Evolutionary conservation across 2,113 vertebrate species (phyloP).

Genomic region (Dipodomys spectabilis): DNA sequence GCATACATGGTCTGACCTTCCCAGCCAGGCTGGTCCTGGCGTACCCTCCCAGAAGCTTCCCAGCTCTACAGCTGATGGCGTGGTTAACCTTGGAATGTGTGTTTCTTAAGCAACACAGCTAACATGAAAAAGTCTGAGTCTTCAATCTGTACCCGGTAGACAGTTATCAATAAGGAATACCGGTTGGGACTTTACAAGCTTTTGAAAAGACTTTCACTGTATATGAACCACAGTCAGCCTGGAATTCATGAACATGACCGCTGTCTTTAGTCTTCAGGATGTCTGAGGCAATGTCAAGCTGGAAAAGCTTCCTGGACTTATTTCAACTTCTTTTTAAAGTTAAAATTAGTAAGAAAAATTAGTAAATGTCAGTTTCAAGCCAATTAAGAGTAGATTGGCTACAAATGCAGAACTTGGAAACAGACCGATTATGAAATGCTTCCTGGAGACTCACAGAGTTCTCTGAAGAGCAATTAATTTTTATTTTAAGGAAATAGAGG

Average conservation of each 20-base stretch:
- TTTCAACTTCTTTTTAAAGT: not conserved
- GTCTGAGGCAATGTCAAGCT: not conserved
- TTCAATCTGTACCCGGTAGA: not conserved
- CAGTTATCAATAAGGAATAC: not conserved
- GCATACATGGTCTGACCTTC: too few species aligned
- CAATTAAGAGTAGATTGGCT: conserved; percentile 80
- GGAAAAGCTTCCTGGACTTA: not conserved
- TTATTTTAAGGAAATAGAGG: conserved; percentile 67
- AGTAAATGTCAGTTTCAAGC: conserved; percentile 61
- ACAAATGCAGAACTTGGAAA: conserved; percentile 79
- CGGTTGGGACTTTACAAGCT: not conserved
- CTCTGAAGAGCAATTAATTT: conserved; percentile 82
- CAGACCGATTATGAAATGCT: conserved; percentile 74
- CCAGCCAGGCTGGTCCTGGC: too few species aligned
- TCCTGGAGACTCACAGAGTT: conserved; percentile 81
- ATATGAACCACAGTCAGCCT: not conserved
- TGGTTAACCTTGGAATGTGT: not conserved
- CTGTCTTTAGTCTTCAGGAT: fast-evolving
- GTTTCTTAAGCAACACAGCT: not conserved
- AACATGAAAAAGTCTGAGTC: not conserved
- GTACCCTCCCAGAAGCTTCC: too few species aligned
- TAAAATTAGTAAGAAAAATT: conserved; percentile 66
- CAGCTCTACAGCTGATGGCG: too few species aligned
- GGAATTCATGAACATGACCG: not conserved
- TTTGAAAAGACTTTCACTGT: not conserved